Percentiles rank a stretch among this genome's conserved stretches.
Evolutionary conservation across 2,113 vertebrate genomes (phyloP).

Genomic region (Thinocorus orbignyianus): DNA sequence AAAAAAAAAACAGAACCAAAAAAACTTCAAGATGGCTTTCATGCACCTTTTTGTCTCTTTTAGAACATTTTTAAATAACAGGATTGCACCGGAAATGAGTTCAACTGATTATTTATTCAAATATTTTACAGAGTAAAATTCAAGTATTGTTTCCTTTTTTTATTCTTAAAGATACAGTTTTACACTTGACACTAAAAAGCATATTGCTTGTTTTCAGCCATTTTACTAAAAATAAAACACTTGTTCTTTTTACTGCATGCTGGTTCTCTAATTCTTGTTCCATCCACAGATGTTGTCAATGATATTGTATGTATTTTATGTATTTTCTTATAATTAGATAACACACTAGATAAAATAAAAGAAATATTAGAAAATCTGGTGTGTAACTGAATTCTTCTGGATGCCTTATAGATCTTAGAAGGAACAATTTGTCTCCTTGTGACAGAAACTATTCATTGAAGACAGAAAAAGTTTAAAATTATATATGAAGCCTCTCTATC

Average conservation of each 20-base stretch:
- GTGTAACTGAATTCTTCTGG: background rate
- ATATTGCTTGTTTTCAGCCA: background rate
- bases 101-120: background rate
- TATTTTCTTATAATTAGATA: background rate
- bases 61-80: background rate
- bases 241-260: background rate
- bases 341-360: background rate
- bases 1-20: no score
- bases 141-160: background rate
- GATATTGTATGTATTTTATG: no score
- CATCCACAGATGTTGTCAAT: background rate
- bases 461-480: background rate
- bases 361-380: background rate
- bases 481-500: background rate
- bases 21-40: background rate
- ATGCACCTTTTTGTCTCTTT: background rate
- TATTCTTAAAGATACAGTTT: background rate
- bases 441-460: background rate
- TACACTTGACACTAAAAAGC: background rate
- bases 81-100: rapidly evolving
- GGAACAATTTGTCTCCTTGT: background rate
- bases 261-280: background rate
- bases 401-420: background rate
- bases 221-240: background rate
- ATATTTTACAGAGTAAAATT: background rate